A percentile compares a stretch with the other conserved stretches of the same genome.
Conservation (phyloP, 2,888 invertebrate species). For the Caenorhabditis sp. region DNA sequence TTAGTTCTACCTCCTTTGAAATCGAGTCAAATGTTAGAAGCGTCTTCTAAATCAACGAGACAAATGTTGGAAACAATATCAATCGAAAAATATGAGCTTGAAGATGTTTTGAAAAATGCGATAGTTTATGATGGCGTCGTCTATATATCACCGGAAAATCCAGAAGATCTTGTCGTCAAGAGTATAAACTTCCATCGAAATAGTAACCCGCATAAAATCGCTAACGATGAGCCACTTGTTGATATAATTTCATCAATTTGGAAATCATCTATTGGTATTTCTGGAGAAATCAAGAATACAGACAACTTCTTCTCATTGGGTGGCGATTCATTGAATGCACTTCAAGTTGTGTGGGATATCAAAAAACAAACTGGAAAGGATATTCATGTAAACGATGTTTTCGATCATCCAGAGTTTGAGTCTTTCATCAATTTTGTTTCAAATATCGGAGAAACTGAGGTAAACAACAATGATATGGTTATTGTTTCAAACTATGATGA, state of each 20-base stretch:
- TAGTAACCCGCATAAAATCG: too few relatives aligned
- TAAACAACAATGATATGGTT: background rate
- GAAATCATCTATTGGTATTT: conserved; percentile 18
- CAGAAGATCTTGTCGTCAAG: background rate
- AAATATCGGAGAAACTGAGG: background rate
- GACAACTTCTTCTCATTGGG: conserved; percentile 60
- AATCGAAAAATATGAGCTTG: conserved; percentile 14
- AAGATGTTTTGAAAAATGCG: conserved; percentile 12
- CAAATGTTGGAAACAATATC: conserved; percentile 11
- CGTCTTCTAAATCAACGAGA: conserved; percentile 6
- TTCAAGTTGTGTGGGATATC: conserved; percentile 63
- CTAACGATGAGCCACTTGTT: background rate
- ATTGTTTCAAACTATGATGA: conserved; percentile 3
- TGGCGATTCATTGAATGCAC: conserved; percentile 64
- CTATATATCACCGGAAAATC: conserved; percentile 15
- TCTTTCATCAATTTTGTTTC: conserved; percentile 24
- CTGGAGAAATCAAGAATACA: background rate
- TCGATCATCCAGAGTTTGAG: conserved; percentile 50
- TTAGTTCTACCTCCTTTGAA: conserved; percentile 43
- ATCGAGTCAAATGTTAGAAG: conserved; percentile 35
- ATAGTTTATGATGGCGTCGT: conserved; percentile 8
- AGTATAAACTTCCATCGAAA: conserved; percentile 12
- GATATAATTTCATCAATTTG: conserved; percentile 9
- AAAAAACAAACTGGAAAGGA: conserved; percentile 30
- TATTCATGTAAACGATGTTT: conserved; percentile 45